Percentiles rank a stretch among this genome's conserved stretches.
phyloP scores from a whole-genome alignment of 2,113 vertebrate species.

The Blennius ocellaris region DNA sequence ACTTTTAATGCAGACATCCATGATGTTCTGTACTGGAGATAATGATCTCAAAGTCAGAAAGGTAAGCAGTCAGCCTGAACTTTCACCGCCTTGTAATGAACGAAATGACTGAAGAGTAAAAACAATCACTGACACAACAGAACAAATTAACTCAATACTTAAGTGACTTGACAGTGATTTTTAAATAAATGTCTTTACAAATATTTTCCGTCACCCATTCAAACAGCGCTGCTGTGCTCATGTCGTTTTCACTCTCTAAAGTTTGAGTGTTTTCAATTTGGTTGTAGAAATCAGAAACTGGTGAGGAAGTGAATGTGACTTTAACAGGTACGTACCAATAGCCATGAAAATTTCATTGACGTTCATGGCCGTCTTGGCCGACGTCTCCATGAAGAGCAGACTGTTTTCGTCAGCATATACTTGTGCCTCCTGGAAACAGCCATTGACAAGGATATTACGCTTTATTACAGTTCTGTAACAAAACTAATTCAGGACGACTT shows the following conservation, averaged over 20 bases:
- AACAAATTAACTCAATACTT: too few species aligned
- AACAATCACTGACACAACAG: too few species aligned
- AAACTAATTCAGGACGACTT: neutral
- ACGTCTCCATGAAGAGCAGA: conserved; percentile 98
- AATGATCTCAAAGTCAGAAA: too few species aligned
- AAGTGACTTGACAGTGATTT: too few species aligned
- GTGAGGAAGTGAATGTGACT: neutral
- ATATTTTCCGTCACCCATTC: too few species aligned
- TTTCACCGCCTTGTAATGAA: too few species aligned
- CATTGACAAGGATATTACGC: neutral
- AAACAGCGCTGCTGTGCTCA: too few species aligned
- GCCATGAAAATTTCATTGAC: conserved; percentile 99
- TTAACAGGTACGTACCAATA: conserved; percentile 86
- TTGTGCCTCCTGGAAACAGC: conserved; percentile 89
- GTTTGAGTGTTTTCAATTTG: neutral
- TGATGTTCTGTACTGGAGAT: too few species aligned
- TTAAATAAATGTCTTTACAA: too few species aligned
- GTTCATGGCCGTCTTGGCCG: conserved; percentile 96
- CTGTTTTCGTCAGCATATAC: conserved; percentile 95
- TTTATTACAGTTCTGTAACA: neutral
- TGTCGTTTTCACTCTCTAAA: neutral
- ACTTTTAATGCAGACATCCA: too few species aligned
- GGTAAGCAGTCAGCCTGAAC: too few species aligned
- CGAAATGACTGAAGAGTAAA: too few species aligned
- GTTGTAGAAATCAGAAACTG: neutral